Evolutionary conservation across 2,888 invertebrate genomes (phyloP), one percentile per base, ranked within the genome.

Genomic region (Thyatira batis): DNA sequence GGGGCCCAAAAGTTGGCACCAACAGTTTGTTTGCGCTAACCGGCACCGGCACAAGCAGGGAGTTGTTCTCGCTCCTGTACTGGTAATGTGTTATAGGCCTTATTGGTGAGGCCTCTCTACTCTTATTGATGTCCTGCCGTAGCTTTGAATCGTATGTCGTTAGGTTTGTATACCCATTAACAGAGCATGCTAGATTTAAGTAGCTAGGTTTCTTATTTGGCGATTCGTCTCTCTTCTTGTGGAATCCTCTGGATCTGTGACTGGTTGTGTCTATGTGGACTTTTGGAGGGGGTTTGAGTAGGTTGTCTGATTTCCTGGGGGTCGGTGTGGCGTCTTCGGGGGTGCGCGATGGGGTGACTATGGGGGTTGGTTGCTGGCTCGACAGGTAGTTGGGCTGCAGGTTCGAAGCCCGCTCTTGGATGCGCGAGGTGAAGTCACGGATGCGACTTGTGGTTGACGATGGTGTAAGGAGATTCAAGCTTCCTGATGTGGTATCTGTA

Each of bases 81-180:
- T 90, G 90, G 49, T 92, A 92, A 49, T 92, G 91, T 1, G 91
- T 91, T 33, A 92, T 93, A 0, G 94, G 93, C 49, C 95, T 89
- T 67, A 95, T 95, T 0, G 95, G 95, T 0, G 95, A 95, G 0
- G 94, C 94, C 79, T 95, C 95, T 48, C 95, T 87, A 39, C 95
- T 95, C 69, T 94, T 95, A 65, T 94, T 94, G 52, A 95, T 94
- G 49, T 95, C 95, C 76, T 96, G 95, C 11, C 96, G 92, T 33
- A 95, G 87, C 77, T 96, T 95, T 0, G 97, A 96, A 84, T 97
- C 96, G 93, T 97, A 97, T 55, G 97, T 96, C 5, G 96, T 97
- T 54, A 96, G 93, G 69, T 96, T 96, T 4, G 96, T 96, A 81
- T 98, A 98, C 3, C 98, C 98, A 87, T 96, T 97, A 51, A 98